Conservation (phyloP, 2,113 vertebrate genomes). For the Meleagris gallopavo region DNA sequence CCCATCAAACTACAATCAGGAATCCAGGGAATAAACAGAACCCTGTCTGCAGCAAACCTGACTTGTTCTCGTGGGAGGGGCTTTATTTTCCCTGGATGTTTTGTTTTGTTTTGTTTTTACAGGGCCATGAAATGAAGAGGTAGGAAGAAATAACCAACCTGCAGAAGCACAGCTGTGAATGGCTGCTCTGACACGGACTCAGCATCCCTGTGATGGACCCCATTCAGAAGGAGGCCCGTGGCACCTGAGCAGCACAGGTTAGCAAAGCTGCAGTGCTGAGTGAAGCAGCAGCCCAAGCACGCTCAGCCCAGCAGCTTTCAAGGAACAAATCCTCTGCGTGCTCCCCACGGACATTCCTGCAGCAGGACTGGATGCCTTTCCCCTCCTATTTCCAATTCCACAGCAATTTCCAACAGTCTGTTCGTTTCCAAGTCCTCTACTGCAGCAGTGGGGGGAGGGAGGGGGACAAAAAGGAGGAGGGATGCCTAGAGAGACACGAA, state of each 20-base stretch:
- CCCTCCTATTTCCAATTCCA: conserved; percentile 3
- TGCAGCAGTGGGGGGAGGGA: conserved; percentile 46
- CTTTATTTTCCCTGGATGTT: background rate
- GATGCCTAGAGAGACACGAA: conserved; percentile 51
- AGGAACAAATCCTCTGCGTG: background rate
- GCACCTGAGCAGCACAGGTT: background rate
- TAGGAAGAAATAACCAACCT: background rate
- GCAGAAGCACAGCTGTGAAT: background rate
- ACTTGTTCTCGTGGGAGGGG: fast-evolving
- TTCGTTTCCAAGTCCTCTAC: conserved; percentile 23
- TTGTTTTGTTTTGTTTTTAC: background rate
- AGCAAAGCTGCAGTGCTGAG: background rate
- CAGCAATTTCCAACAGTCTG: conserved; percentile 25
- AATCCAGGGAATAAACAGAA: background rate
- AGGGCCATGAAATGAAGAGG: background rate
- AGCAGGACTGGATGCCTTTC: background rate
- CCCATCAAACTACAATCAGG: background rate
- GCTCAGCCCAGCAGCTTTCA: background rate
- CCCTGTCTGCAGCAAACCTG: too few relatives aligned
- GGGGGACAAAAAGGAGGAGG: background rate
- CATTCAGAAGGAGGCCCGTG: background rate
- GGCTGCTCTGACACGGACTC: background rate
- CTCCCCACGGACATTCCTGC: background rate
- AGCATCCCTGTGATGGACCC: background rate
- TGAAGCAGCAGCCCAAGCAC: background rate